Percentiles rank a stretch among this genome's conserved stretches.
Conservation (phyloP, 2,113 vertebrate genomes). For the Clarias macrocephalus region DNA sequence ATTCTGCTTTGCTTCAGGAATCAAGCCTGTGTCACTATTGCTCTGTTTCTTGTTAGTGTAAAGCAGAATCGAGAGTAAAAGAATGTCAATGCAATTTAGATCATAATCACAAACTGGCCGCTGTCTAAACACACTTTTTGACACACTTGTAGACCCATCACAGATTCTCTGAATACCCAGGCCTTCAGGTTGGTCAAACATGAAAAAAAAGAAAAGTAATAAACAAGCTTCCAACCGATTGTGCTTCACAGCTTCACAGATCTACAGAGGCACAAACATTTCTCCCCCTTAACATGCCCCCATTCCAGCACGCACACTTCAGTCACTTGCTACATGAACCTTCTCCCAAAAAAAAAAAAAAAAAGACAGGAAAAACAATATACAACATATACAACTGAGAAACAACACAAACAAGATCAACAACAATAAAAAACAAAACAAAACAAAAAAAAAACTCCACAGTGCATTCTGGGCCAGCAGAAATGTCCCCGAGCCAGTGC, state of each 20-base stretch:
- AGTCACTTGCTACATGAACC: conserved; percentile 56
- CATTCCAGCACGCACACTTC: conserved; percentile 30
- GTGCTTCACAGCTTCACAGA: conserved; percentile 21
- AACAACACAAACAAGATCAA: conserved; percentile 22
- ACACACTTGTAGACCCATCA: conserved; percentile 8
- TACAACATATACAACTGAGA: conserved; percentile 61
- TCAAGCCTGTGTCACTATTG: neutral
- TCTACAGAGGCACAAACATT: conserved; percentile 33
- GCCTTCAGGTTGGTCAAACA: conserved; percentile 15
- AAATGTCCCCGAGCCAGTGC: conserved; percentile 49
- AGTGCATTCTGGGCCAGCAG: conserved; percentile 56
- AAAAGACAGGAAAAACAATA: conserved; percentile 28
- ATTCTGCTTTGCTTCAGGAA: neutral
- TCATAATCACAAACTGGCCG: neutral
- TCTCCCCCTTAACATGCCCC: conserved; percentile 16
- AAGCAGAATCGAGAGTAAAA: neutral
- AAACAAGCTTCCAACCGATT: neutral
- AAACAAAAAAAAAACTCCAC: conserved; percentile 29
- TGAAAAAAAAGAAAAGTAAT: neutral
- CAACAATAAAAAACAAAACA: neutral
- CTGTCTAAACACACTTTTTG: neutral
- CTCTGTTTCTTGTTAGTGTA: neutral
- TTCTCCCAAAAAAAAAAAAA: conserved; percentile 41
- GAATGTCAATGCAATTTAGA: neutral
- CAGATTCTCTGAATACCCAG: conserved; percentile 20